Base-by-base conservation (phyloP, 2,888 invertebrate species). In the Tyria jacobaeae region DNA sequence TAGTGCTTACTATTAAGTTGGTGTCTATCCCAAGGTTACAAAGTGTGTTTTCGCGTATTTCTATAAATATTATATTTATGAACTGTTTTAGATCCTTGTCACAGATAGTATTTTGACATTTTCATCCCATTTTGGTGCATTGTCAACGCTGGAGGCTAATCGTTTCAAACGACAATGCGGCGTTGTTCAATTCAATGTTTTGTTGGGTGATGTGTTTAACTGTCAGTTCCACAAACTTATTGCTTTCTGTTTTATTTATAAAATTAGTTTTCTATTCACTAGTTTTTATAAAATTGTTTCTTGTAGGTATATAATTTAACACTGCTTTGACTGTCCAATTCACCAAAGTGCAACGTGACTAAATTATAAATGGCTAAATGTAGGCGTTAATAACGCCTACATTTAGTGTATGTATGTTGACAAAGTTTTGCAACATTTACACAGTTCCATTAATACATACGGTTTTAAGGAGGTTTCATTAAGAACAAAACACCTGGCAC, bases 21-120 rank as follows among this genome's bases (percentile, higher is more conserved):
- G 60, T 27, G 55, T 49, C n/a, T 75, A 52, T 60, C 14, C 24
- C 12, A 6, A 17, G 2, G n/a, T 0, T 0, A 17, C 60, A 73
- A 60, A 62, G 68, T 73, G 60, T 55, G 59, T 57, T 78, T 75
- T 75, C 15, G 51, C 47, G 55, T 66, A 64, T 41, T 50, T 62
- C 15, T 24, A 10, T 64, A 63, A 58, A 35, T 14, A 39, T 15
- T 39, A 64, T 60, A 48, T 24, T 58, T 60, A 68, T 72, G 65
- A 57, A 68, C 61, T 66, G 64, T 75, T 81, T 82, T 78, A 89
- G 91, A 91, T 92, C 78, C 87, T 84, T 82, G 79, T 79, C 76
- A 73, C 72, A 89, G 92, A 92, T 92, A 88, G 89, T 90, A 91
- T 92, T 91, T 92, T 93, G 93, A 92, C 93, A 88, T 92, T 91